Base-by-base conservation (phyloP, 2,113 vertebrate genomes). In the Perca flavescens region DNA sequence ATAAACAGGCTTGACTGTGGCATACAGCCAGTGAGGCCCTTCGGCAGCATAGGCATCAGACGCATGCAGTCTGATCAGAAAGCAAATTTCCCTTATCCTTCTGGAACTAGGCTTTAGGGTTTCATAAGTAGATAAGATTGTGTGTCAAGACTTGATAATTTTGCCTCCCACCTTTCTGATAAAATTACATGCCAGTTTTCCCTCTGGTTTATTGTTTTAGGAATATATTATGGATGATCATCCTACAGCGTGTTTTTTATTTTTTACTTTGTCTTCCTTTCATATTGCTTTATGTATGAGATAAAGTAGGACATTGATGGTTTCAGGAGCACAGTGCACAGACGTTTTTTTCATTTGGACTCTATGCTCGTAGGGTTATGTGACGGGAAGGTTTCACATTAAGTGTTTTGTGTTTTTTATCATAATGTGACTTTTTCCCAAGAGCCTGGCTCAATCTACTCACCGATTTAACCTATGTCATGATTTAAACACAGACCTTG, bases 1-100 rank as follows among this genome's bases (percentile, higher is more conserved):
- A 82, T 90, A 92, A 93, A 90, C 78, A 91, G 83, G 88, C 90
- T 87, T 86, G 77, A 83, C 83, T 89, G 82, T 88, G 84, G 82
- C 67, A 64, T 53, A 31, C 67, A 88, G 82, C 81, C 82, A 82
- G 69, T 74, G 68, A 1, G 54, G 22, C 79, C 79, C 25, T 68
- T 82, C 1, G 2, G 82, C 79, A 75, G 57, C 19, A 0, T 2
- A 53, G 67, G 70, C 75, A 65, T 82, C 70, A 40, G 71, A 43
- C 47, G 79, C 74, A 53, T 86, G 56, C 72, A 87, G 70, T 80
- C 70, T 88, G 84, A 91, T 83, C 84, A 87, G 71, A 84, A 74
- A 80, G 54, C 46, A 89, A 65, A 86, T 82, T 79, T 85, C 75
- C 75, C 82, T 88, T 84, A 90, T 93, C 88, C 80, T 84, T 68